A percentile compares a stretch with the other conserved stretches of the same genome.
phyloP scores from a whole-genome alignment of 2,113 vertebrate genomes.

The Enhydra lutris region DNA sequence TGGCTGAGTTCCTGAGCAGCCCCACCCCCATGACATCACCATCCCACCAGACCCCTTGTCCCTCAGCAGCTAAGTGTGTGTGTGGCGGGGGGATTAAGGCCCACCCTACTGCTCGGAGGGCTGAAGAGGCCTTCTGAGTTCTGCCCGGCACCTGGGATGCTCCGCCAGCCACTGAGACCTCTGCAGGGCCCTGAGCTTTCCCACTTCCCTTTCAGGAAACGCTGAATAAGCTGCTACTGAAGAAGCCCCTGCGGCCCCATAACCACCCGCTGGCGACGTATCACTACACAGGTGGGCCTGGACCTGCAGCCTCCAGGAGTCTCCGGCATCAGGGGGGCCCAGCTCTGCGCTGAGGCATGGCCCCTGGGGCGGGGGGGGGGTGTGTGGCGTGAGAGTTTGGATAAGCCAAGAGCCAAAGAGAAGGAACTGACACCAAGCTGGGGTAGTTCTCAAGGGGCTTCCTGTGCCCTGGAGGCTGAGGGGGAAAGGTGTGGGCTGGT shows the following conservation, averaged over 20 bases:
- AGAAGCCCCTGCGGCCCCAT: conserved; percentile 84
- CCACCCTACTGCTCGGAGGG: background rate
- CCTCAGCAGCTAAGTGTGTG: background rate
- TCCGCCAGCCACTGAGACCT: background rate
- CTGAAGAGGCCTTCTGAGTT: background rate
- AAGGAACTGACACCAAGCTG: background rate
- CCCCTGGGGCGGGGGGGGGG: no score
- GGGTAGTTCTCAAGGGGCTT: background rate
- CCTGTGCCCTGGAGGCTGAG: background rate
- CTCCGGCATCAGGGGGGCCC: background rate
- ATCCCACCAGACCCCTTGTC: background rate
- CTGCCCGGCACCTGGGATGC: background rate
- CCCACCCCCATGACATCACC: background rate
- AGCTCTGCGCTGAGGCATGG: background rate
- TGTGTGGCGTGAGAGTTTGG: accelerated
- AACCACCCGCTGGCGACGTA: conserved; percentile 89
- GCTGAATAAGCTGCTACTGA: conserved; percentile 91
- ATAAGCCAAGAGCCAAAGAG: background rate
- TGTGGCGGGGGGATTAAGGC: background rate
- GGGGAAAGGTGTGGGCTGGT: background rate
- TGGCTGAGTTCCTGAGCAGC: background rate
- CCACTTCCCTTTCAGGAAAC: conserved; percentile 83
- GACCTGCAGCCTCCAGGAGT: background rate
- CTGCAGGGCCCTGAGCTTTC: background rate
- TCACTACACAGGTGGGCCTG: conserved; percentile 94